Evolutionary conservation across 2,113 vertebrate species (phyloP).

Genomic region (Forbesichthys agassizii): DNA sequence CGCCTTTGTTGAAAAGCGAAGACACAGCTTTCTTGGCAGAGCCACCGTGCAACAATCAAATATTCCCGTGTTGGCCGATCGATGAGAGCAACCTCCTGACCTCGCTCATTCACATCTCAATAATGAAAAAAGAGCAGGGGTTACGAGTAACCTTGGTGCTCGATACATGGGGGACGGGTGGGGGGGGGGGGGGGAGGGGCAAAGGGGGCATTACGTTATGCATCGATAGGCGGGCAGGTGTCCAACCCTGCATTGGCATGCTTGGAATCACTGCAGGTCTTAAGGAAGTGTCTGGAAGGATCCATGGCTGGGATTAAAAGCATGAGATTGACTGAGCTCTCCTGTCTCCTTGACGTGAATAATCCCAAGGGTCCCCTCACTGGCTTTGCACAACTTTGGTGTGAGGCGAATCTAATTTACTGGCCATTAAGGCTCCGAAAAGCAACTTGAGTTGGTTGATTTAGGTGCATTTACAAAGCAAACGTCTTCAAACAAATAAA

Average conservation of each 20-base stretch:
- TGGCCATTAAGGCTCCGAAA: constrained; percentile 34
- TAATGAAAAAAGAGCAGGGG: constrained; percentile 68
- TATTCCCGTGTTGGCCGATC: constrained; percentile 67
- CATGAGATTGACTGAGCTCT: constrained; percentile 51
- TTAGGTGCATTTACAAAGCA: too few relatives aligned
- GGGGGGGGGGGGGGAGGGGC: neutral
- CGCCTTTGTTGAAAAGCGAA: constrained; percentile 30
- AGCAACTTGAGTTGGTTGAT: too few relatives aligned
- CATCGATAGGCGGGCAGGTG: constrained; percentile 58
- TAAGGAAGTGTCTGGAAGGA: constrained; percentile 60
- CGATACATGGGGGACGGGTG: constrained; percentile 33
- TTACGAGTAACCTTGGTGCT: constrained; percentile 62
- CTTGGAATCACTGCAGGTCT: constrained; percentile 55
- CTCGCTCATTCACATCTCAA: constrained; percentile 68
- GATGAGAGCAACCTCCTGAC: constrained; percentile 51
- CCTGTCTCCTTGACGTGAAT: constrained; percentile 56
- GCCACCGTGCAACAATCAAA: constrained; percentile 57
- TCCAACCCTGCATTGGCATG: constrained; percentile 65
- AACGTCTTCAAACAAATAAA: too few relatives aligned
- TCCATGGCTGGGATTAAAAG: constrained; percentile 67
- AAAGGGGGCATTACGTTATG: constrained; percentile 18
- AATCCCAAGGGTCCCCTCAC: constrained; percentile 52
- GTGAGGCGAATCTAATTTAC: constrained; percentile 64
- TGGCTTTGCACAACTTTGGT: constrained; percentile 34
- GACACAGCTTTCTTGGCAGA: constrained; percentile 42